A percentile compares a stretch with the other conserved stretches of the same genome.
Evolutionary conservation across 1,140 invertebrate genomes (phyloP).

Genomic region (Lepidostoma basale): DNA sequence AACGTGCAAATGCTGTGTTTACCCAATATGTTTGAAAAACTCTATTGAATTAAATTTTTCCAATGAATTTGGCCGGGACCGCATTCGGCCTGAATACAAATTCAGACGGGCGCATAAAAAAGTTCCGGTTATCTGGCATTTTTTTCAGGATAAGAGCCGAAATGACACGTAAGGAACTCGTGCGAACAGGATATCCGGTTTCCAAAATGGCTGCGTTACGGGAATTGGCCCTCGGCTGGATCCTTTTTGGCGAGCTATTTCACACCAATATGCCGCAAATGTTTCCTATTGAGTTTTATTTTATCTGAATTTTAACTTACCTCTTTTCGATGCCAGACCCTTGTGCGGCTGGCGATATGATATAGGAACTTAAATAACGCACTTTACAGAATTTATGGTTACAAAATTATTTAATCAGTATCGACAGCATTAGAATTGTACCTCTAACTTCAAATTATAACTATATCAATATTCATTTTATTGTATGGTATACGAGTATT

Average conservation of each 20-base stretch:
- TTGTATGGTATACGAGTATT: too few relatives aligned
- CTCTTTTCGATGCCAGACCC: neutral
- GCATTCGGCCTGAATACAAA: neutral
- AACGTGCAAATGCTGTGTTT: too few relatives aligned
- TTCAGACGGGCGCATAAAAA: too few relatives aligned
- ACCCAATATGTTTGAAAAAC: neutral
- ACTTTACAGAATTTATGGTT: neutral
- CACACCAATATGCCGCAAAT: slow-evolving; percentile 11
- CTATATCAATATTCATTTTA: too few relatives aligned
- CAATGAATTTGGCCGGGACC: neutral
- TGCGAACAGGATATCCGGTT: slow-evolving; percentile 14
- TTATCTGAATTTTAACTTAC: neutral
- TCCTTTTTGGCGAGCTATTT: slow-evolving; percentile 10
- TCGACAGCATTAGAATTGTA: too few relatives aligned
- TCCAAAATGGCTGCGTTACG: slow-evolving; percentile 17
- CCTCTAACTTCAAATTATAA: too few relatives aligned
- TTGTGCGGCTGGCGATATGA: neutral
- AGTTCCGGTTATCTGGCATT: neutral
- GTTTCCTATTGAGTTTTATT: slow-evolving; percentile 6
- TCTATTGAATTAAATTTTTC: neutral
- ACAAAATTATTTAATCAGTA: too few relatives aligned
- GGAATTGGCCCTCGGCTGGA: neutral
- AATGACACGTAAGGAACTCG: slow-evolving; percentile 10
- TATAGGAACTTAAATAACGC: neutral
- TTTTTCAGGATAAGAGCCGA: neutral